Conservation (phyloP, 2,888 invertebrate species). For the Tetragnatha montana region DNA sequence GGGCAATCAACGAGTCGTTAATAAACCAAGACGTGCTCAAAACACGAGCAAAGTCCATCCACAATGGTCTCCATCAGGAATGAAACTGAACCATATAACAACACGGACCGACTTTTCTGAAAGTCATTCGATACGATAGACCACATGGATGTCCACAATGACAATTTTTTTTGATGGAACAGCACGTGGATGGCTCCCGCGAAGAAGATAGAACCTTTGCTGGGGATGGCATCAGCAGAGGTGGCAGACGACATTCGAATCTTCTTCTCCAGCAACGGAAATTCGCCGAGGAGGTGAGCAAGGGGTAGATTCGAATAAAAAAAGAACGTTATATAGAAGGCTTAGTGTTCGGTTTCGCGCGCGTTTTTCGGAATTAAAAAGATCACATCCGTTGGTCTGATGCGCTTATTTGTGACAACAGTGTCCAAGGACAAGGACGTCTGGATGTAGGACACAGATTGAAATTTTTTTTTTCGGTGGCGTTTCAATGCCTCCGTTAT, state of each 20-base stretch:
- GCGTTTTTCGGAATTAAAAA: not conserved
- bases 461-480: not conserved
- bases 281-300: conserved; percentile 48
- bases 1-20: conserved; percentile 12
- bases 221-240: not conserved
- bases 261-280: conserved; percentile 49
- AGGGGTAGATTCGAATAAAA: not conserved
- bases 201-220: conserved; percentile 15
- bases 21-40: conserved; percentile 1
- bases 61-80: not conserved
- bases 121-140: too few species aligned
- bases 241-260: conserved; percentile 20
- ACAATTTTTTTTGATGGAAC: too few species aligned
- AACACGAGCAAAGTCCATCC: conserved; percentile 11
- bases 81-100: too few species aligned
- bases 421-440: not conserved
- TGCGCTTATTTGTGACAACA: not conserved
- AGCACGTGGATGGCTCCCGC: conserved; percentile 52
- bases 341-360: not conserved
- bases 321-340: conserved; percentile 13
- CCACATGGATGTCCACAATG: too few species aligned
- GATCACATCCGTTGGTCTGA: not conserved
- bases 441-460: too few species aligned
- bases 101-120: too few species aligned
- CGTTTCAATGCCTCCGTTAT: not conserved